Conservation (phyloP, 2,888 invertebrate genomes). For the Autographa pulchrina region DNA sequence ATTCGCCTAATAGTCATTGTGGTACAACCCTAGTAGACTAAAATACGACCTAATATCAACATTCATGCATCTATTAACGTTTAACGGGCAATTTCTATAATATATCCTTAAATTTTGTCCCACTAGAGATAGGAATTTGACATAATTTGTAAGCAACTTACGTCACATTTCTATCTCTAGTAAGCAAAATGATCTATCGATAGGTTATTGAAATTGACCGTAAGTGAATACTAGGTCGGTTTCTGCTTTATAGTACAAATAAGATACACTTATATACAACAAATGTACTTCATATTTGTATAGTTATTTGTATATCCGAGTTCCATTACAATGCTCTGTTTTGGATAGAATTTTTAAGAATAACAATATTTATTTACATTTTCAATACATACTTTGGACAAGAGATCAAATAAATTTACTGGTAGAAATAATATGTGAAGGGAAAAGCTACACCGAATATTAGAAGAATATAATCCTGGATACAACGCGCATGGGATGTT, state of each 20-base stretch:
- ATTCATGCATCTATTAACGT: no score
- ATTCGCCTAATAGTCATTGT: background rate
- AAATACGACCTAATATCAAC: no score
- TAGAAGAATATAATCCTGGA: background rate
- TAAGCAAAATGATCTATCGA: no score
- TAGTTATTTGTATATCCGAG: background rate
- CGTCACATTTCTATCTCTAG: no score
- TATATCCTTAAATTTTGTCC: no score
- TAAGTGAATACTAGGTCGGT: no score
- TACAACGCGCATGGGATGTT: background rate
- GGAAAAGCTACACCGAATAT: background rate
- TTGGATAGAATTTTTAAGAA: background rate
- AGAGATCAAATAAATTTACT: background rate
- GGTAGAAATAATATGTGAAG: no score
- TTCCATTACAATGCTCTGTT: background rate
- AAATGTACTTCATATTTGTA: slow-evolving; percentile 1
- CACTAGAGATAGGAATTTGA: no score
- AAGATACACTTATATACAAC: slow-evolving; percentile 3
- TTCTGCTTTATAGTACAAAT: background rate
- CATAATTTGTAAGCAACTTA: no score
- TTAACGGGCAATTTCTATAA: no score
- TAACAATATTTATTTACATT: background rate
- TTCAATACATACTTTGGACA: background rate
- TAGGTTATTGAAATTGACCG: no score
- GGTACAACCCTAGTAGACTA: background rate